A percentile compares a stretch with the other conserved stretches of the same genome.
Conservation (phyloP, 2,797 vertebrate genomes). For the Amniataba percoides region DNA sequence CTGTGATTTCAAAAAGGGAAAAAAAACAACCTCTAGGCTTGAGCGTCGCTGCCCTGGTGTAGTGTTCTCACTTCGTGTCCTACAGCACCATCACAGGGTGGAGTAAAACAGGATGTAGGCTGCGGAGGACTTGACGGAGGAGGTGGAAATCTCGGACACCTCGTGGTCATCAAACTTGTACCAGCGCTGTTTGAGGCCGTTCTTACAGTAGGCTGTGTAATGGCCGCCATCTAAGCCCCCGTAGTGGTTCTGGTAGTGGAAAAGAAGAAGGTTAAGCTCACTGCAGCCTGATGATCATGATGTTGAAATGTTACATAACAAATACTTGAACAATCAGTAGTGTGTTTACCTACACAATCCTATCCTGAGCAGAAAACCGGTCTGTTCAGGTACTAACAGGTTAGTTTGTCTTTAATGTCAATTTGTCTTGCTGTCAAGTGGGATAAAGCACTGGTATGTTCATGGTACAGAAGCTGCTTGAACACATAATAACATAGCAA, state of each 20-base stretch:
- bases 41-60: slow-evolving; percentile 39
- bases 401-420: background rate
- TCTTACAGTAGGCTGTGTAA: slow-evolving; percentile 98
- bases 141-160: slow-evolving; percentile 92
- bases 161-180: slow-evolving; percentile 98
- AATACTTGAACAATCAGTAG: background rate
- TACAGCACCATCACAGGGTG: slow-evolving; percentile 84
- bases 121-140: slow-evolving; percentile 94
- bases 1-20: slow-evolving; percentile 49
- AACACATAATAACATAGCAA: background rate
- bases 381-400: background rate
- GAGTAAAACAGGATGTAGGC: slow-evolving; percentile 99
- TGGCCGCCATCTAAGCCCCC: slow-evolving; percentile 97
- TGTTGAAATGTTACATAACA: background rate
- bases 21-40: slow-evolving; percentile 39
- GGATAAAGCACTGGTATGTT: background rate
- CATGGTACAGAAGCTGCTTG: background rate
- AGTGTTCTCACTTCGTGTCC: slow-evolving; percentile 65
- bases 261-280: slow-evolving; percentile 9
- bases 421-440: background rate
- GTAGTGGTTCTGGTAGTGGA: slow-evolving; percentile 92
- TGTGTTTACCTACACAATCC: background rate
- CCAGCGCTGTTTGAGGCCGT: slow-evolving; percentile 91
- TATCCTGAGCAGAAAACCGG: background rate
- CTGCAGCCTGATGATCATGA: background rate